Conservation (phyloP, 2,797 vertebrate genomes). For the Silurus aristotelis region DNA sequence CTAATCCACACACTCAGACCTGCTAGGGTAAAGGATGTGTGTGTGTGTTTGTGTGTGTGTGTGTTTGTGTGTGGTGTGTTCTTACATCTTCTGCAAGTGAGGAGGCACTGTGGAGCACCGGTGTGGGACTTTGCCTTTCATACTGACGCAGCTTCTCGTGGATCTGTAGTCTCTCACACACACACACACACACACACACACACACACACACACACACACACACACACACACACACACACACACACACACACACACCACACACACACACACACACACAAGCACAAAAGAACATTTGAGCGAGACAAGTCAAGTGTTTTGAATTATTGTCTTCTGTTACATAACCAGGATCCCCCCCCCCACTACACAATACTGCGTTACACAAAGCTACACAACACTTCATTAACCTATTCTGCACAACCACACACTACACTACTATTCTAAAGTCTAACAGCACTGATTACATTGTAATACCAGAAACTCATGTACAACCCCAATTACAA, state of each 20-base stretch:
- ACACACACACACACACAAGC: not conserved
- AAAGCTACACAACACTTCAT: not conserved
- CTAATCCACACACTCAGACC: not conserved
- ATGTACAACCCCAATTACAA: too few relatives aligned
- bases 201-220: not conserved
- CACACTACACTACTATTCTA: not conserved
- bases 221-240: not conserved
- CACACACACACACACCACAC: not conserved
- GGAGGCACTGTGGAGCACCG: slow-evolving; percentile 88
- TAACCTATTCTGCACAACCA: not conserved
- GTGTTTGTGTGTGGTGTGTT: slow-evolving; percentile 30
- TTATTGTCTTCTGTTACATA: not conserved
- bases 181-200: not conserved
- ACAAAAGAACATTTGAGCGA: too few relatives aligned
- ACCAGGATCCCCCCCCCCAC: not conserved
- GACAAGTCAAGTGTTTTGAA: not conserved
- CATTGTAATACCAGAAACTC: not conserved
- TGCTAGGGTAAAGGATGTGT: not conserved
- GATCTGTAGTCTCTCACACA: slow-evolving; percentile 72
- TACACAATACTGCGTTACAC: not conserved
- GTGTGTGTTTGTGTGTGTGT: too few relatives aligned
- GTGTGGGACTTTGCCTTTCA: slow-evolving; percentile 88
- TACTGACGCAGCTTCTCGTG: slow-evolving; percentile 94
- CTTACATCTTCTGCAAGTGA: slow-evolving; percentile 91
- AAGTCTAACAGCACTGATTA: not conserved